Evolutionary conservation across 2,888 invertebrate species (phyloP), one percentile per base, ranked within the genome.

Genomic region (Phengaris arion): DNA sequence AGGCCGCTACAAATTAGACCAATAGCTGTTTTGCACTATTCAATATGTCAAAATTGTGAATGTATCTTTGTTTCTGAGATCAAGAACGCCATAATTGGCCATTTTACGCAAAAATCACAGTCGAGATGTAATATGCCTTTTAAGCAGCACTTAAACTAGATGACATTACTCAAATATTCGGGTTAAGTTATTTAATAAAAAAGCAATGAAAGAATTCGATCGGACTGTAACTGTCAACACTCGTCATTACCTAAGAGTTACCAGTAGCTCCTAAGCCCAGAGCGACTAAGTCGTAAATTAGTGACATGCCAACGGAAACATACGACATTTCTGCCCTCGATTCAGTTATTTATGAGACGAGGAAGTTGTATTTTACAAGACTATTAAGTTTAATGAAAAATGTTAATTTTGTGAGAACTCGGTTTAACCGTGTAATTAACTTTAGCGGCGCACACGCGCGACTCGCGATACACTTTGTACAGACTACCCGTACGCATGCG

Each of bases 331-430:
- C 15, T 46, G 69, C 46, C 69, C 69, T n/a, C n/a, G 15, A 48
- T 48, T 69, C 48, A 1, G 48, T 69, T 69, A 64, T 64, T 64
- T 64, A 69, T 69, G 69, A 15, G 3, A 46, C n/a, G 5, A 48
- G 69, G 69, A 69, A 69, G 46, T 48, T 69, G 13, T 69, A 69
- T 69, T 46, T 48, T 46, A 69, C 69, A 9, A 8, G 48, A 48
- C 69, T 69, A 45, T 64, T 64, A 46, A 48, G 48, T 48, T 48
- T 69, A 69, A 69, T 69, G 69, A 48, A 69, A 69, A 48, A 46
- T 69, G 69, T 48, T 48, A 69, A 48, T 69, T 48, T 69, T 48
- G 69, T 69, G 69, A 69, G 69, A 69, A 69, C 69, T n/a, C n/a
- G 22, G 10, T n/a, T 69, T 69, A 48, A 15, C 69, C 69, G 69